A percentile compares a stretch with the other conserved stretches of the same genome.
Evolutionary conservation across 2,888 invertebrate genomes (phyloP).

Genomic region (Diachrysia chrysitis): DNA sequence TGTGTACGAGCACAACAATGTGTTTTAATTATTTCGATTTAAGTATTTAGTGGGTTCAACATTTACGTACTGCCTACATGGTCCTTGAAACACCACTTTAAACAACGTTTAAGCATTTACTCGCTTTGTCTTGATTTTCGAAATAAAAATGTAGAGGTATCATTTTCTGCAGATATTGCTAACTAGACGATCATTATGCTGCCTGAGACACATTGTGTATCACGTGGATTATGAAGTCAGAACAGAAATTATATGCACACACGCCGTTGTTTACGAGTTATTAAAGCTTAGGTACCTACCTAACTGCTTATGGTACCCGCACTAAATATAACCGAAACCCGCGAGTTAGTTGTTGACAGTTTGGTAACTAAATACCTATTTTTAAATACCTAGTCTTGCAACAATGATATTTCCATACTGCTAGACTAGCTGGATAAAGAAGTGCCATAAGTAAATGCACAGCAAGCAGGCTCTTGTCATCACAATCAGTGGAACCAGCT

Average conservation of each 20-base stretch:
- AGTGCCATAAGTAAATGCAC: too few relatives aligned
- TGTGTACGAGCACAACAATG: background rate
- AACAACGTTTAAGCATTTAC: background rate
- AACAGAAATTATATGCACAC: slow-evolving; percentile 14
- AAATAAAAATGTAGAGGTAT: background rate
- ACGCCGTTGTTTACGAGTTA: background rate
- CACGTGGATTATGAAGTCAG: slow-evolving; percentile 19
- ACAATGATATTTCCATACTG: too few relatives aligned
- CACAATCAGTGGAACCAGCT: background rate
- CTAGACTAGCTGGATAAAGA: too few relatives aligned
- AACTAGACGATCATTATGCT: background rate
- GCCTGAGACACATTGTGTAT: background rate
- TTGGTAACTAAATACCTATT: background rate
- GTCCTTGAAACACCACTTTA: slow-evolving; percentile 3
- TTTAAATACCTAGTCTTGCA: too few relatives aligned
- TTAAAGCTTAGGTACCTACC: slow-evolving; percentile 17
- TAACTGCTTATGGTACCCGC: slow-evolving; percentile 5
- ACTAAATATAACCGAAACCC: background rate
- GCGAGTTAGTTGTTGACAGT: background rate
- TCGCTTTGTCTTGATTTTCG: background rate
- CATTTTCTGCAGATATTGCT: background rate
- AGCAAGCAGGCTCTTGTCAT: background rate
- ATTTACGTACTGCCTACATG: background rate
- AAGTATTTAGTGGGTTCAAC: background rate
- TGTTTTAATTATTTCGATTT: background rate